These are phyloP conservation scores for Phenacoccus solenopsis DNA, from an alignment of 1,140 invertebrate species.

Conservation along the genomic window DNA sequence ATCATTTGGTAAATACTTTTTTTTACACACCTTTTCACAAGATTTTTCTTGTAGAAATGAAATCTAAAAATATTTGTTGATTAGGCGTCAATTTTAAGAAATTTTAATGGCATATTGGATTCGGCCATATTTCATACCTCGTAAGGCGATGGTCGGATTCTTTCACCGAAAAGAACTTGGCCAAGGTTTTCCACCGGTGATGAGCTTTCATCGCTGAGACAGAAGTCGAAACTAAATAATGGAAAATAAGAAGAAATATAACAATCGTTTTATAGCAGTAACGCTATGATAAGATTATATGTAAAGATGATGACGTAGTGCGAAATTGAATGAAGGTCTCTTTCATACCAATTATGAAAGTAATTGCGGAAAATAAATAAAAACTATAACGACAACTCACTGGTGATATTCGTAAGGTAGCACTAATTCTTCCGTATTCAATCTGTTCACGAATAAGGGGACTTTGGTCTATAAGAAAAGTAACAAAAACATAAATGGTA, in stretches of 20 bases:
- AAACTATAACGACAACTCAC: slow-evolving; percentile 36
- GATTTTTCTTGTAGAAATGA: slow-evolving; percentile 55
- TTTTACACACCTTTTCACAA: slow-evolving; percentile 60
- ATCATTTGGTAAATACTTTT: slow-evolving; percentile 53
- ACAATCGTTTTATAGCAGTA: background rate
- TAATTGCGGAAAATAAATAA: background rate
- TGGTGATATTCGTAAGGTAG: slow-evolving; percentile 96
- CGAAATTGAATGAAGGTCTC: background rate
- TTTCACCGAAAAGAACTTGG: slow-evolving; percentile 96
- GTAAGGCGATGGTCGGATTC: slow-evolving; percentile 86
- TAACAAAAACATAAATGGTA: too few species aligned
- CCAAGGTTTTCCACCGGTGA: slow-evolving; percentile 95
- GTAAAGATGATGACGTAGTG: background rate
- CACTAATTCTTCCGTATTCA: slow-evolving; percentile 91
- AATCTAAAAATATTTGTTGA: slow-evolving; percentile 31
- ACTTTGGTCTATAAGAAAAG: slow-evolving; percentile 55
- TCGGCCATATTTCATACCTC: slow-evolving; percentile 35
- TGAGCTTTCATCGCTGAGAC: slow-evolving; percentile 49
- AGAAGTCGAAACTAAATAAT: slow-evolving; percentile 72
- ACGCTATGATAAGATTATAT: background rate
- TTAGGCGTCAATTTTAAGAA: background rate
- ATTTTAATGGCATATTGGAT: background rate
- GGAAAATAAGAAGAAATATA: slow-evolving; percentile 12
- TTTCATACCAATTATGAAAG: background rate
- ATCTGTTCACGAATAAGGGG: slow-evolving; percentile 80